These are phyloP conservation scores for Tenthredo notha DNA, from an alignment of 2,888 invertebrate species.

Conservation along the genomic window DNA sequence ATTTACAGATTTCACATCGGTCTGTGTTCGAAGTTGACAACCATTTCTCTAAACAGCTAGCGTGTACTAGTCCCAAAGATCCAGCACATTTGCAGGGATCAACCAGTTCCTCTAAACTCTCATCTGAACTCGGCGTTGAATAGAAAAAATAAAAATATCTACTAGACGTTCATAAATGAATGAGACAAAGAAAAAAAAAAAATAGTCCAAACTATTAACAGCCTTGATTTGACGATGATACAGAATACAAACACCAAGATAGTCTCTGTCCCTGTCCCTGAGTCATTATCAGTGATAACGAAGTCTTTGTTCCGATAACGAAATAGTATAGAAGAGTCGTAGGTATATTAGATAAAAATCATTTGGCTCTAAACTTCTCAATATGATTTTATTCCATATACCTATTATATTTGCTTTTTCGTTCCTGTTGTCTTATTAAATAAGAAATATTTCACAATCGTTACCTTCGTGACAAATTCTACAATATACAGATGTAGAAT, in stretches of 20 bases:
- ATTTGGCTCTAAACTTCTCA: not conserved
- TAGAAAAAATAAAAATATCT: not conserved
- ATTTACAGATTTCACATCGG: conserved; percentile 81
- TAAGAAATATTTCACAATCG: not conserved
- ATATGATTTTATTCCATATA: not conserved
- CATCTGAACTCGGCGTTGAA: conserved; percentile 66
- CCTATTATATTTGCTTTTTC: no score
- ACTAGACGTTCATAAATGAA: not conserved
- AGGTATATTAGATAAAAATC: not conserved
- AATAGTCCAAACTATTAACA: no score
- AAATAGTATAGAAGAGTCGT: not conserved
- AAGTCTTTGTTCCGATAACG: not conserved
- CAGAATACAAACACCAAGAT: not conserved
- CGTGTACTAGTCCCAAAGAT: conserved; percentile 80
- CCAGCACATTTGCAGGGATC: conserved; percentile 82
- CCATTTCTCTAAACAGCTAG: conserved; percentile 81
- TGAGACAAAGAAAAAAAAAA: not conserved
- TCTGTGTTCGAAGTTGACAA: conserved; percentile 80
- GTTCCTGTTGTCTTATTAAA: not conserved
- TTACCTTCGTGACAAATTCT: conserved; percentile 80
- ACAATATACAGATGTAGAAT: conserved; percentile 68
- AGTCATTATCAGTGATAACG: not conserved
- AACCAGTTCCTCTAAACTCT: conserved; percentile 78
- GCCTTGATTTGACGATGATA: not conserved
- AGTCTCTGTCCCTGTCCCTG: not conserved